Evolutionary conservation across 1,140 invertebrate genomes (phyloP).

Genomic region (Bombus huntii): DNA sequence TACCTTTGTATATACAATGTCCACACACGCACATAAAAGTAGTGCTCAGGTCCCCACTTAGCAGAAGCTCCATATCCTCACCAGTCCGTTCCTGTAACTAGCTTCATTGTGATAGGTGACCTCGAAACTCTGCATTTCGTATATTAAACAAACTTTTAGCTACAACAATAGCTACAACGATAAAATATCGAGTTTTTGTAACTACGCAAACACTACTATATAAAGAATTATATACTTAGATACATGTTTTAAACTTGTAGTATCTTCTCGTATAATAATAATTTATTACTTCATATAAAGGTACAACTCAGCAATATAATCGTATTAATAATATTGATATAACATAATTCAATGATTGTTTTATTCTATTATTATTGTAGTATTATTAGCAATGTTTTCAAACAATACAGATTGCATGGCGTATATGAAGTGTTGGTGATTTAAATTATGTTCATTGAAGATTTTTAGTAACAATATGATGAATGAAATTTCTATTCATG

Average conservation of each 20-base stretch:
- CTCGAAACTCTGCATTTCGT: not conserved
- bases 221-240: not conserved
- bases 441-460: not conserved
- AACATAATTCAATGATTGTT: not conserved
- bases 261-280: not conserved
- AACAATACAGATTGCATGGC: not conserved
- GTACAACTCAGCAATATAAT: constrained; percentile 18
- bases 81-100: not conserved
- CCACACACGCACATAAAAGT: not conserved
- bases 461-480: not conserved
- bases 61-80: not conserved
- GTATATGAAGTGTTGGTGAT: not conserved
- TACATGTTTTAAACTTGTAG: not conserved
- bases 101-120: not conserved
- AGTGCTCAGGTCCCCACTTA: not conserved
- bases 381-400: not conserved
- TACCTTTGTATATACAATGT: not conserved
- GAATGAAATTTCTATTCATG: not conserved
- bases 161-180: not conserved
- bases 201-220: not conserved
- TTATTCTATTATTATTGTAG: too few species aligned
- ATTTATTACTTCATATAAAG: constrained; percentile 33
- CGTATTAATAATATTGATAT: not conserved
- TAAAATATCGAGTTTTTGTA: not conserved
- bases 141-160: not conserved